These are phyloP conservation scores for Chaenodraco wilsoni DNA, from an alignment of 2,797 vertebrate genomes.

Conservation along the genomic window DNA sequence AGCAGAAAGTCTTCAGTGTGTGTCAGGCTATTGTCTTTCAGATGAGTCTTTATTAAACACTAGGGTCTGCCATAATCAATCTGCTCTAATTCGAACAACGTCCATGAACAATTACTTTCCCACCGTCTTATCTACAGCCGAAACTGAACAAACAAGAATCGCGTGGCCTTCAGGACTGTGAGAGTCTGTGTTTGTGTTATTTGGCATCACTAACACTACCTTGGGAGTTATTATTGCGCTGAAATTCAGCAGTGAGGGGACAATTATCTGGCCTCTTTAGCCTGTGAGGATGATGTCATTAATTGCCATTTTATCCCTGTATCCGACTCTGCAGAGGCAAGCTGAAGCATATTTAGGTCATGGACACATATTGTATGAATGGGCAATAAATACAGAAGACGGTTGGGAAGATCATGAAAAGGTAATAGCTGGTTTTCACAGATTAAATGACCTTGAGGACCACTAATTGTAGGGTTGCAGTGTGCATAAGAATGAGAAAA, in stretches of 20 bases:
- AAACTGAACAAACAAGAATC: constrained; percentile 58
- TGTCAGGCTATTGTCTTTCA: constrained; percentile 25
- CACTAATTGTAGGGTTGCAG: constrained; percentile 52
- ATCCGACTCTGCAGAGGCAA: constrained; percentile 29
- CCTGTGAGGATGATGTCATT: constrained; percentile 61
- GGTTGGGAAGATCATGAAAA: constrained; percentile 29
- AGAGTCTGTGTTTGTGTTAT: constrained; percentile 58
- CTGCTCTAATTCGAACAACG: constrained; percentile 44
- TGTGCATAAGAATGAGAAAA: constrained; percentile 41
- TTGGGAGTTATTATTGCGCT: constrained; percentile 64
- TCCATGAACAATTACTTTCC: constrained; percentile 52
- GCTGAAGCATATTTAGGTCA: constrained; percentile 24
- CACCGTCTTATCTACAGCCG: constrained; percentile 63
- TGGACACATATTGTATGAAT: constrained; percentile 17
- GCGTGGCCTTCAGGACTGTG: constrained; percentile 50
- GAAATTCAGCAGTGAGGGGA: constrained; percentile 53
- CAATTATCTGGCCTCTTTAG: constrained; percentile 64
- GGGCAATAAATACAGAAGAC: constrained; percentile 23
- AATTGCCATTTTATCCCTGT: constrained; percentile 43
- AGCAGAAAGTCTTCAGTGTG: constrained; percentile 10
- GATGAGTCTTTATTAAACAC: constrained; percentile 33
- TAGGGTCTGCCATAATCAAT: constrained; percentile 40
- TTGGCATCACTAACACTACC: constrained; percentile 58
- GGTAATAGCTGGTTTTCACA: constrained; percentile 43
- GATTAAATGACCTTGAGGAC: constrained; percentile 49